Evolutionary conservation across 1,140 invertebrate genomes (phyloP).

Genomic region (Heliothis subflexa): DNA sequence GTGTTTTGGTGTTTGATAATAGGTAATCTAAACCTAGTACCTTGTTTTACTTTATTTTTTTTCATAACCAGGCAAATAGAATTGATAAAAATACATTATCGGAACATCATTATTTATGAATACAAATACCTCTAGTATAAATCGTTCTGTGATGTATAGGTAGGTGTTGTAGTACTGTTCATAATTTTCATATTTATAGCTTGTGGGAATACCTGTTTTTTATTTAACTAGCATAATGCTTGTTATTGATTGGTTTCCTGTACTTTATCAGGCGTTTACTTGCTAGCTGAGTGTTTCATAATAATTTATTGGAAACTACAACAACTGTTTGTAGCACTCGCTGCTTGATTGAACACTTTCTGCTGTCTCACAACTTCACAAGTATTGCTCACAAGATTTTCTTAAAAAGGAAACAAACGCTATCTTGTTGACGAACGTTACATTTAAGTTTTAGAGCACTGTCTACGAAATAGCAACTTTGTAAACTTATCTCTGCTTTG

Average conservation of each 20-base stretch:
- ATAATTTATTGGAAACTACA: constrained; percentile 29
- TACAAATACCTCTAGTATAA: no score
- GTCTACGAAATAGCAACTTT: constrained; percentile 16
- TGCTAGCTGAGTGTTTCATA: constrained; percentile 9
- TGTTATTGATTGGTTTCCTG: constrained; percentile 4
- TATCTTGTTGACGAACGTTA: constrained; percentile 27
- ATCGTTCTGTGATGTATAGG: no score
- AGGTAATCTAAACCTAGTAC: no score
- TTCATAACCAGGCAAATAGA: no score
- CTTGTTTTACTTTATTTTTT: no score
- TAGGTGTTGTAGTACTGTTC: no score
- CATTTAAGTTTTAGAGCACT: constrained; percentile 21
- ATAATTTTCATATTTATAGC: background rate
- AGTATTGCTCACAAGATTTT: constrained; percentile 10
- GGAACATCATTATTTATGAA: no score
- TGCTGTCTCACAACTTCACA: constrained; percentile 10
- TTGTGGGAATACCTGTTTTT: background rate
- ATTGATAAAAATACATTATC: no score
- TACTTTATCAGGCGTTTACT: constrained; percentile 22
- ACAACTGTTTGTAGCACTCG: constrained; percentile 23
- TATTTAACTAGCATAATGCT: background rate
- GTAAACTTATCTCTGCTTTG: background rate
- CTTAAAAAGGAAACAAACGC: constrained; percentile 22
- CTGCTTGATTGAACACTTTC: constrained; percentile 17
- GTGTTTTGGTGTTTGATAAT: background rate